A percentile compares a stretch with the other conserved stretches of the same genome.
Conservation (phyloP, 2,797 vertebrate genomes). For the Lophura swinhoii region DNA sequence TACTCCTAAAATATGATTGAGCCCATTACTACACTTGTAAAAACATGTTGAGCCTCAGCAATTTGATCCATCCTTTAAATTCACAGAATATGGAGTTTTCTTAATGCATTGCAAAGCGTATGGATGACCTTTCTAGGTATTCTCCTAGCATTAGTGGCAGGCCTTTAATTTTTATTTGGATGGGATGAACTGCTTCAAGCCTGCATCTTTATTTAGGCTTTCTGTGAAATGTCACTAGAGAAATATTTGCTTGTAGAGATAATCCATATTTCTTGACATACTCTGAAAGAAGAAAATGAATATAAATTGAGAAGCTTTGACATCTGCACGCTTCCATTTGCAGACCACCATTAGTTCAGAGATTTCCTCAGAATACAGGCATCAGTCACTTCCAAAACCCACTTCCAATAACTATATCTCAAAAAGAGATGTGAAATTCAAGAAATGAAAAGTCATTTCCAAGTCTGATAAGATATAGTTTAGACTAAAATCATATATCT, state of each 20-base stretch:
- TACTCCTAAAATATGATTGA: not conserved
- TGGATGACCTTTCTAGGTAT: not conserved
- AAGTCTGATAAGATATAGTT: not conserved
- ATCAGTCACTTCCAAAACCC: not conserved
- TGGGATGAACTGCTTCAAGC: not conserved
- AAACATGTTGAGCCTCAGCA: not conserved
- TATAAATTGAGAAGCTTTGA: not conserved
- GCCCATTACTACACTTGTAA: not conserved
- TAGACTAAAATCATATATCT: not conserved
- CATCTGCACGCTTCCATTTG: not conserved
- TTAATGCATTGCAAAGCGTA: not conserved
- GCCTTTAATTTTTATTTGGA: not conserved
- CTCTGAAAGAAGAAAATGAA: not conserved
- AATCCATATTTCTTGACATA: fast-evolving
- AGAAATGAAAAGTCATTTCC: not conserved
- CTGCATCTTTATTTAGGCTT: not conserved
- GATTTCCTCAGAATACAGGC: not conserved
- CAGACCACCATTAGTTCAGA: not conserved
- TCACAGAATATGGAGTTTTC: not conserved
- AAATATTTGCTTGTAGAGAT: not conserved
- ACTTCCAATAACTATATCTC: not conserved
- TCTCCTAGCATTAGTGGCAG: not conserved
- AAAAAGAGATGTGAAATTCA: not conserved
- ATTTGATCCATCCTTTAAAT: not conserved
- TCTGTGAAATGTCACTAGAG: not conserved